phyloP scores from a whole-genome alignment of 2,888 invertebrate genomes.

The Micoletzkya japonica region DNA sequence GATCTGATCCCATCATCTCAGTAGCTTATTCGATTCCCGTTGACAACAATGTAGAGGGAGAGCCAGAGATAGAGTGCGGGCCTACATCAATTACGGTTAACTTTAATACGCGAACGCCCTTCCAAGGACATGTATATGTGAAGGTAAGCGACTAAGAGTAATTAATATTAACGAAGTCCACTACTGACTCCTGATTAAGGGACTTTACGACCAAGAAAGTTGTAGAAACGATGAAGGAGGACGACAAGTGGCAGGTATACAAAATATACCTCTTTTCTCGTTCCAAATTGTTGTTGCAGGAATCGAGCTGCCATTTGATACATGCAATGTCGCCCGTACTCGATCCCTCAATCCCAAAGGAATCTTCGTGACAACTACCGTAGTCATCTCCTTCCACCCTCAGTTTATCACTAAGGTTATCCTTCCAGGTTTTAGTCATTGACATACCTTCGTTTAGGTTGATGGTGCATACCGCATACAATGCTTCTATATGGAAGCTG shows the following conservation, averaged over 20 bases:
- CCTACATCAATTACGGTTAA: slow-evolving; percentile 59
- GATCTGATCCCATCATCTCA: no score
- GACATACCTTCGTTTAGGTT: slow-evolving; percentile 27
- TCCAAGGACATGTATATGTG: slow-evolving; percentile 54
- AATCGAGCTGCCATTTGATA: slow-evolving; percentile 62
- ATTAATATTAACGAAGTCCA: neutral
- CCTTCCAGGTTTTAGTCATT: neutral
- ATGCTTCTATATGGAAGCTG: slow-evolving; percentile 64
- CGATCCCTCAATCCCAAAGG: slow-evolving; percentile 63
- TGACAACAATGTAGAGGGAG: slow-evolving; percentile 55
- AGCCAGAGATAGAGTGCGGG: slow-evolving; percentile 60
- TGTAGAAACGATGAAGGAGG: slow-evolving; percentile 61
- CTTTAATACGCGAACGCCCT: slow-evolving; percentile 62
- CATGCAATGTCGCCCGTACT: slow-evolving; percentile 63
- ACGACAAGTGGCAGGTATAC: slow-evolving; percentile 39
- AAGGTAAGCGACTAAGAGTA: slow-evolving; percentile 36
- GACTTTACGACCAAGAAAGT: slow-evolving; percentile 59
- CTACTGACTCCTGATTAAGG: slow-evolving; percentile 31
- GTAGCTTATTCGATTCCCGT: no score
- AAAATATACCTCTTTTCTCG: no score
- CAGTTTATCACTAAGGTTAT: slow-evolving; percentile 61
- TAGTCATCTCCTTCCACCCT: slow-evolving; percentile 64
- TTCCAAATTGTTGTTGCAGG: no score
- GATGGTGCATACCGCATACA: slow-evolving; percentile 62
- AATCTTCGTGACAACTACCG: slow-evolving; percentile 62